Conservation (phyloP, 2,797 vertebrate species). For the Gymnodraco acuticeps region DNA sequence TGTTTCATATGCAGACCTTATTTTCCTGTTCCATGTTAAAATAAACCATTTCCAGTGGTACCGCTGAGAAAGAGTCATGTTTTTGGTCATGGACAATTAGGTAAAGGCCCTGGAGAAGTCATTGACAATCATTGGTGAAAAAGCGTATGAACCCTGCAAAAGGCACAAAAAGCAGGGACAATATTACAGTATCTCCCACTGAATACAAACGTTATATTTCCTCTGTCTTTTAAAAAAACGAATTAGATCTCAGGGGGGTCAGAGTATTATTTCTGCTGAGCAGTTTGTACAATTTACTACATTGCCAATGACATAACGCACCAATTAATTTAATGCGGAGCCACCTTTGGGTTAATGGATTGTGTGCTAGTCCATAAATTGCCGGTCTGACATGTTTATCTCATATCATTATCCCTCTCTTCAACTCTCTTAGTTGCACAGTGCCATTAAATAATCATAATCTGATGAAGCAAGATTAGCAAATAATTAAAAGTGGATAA, state of each 20-base stretch:
- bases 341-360: constrained; percentile 5
- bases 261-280: not conserved
- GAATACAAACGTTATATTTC: not conserved
- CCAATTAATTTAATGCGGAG: constrained; percentile 13
- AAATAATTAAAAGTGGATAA: not conserved
- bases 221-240: not conserved
- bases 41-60: too few relatives aligned
- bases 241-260: constrained; percentile 6
- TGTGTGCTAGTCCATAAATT: not conserved
- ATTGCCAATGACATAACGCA: not conserved
- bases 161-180: not conserved
- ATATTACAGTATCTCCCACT: not conserved
- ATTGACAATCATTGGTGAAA: too few relatives aligned
- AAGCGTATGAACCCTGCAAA: too few relatives aligned
- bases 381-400: not conserved
- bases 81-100: too few relatives aligned
- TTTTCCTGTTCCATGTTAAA: too few relatives aligned
- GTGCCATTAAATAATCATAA: not conserved
- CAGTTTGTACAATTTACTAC: not conserved
- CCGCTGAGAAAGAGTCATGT: too few relatives aligned
- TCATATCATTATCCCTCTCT: not conserved
- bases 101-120: too few relatives aligned
- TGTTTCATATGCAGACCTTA: too few relatives aligned
- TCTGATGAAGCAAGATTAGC: not conserved
- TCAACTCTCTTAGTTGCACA: not conserved